Evolutionary conservation across 1,140 invertebrate species (phyloP).

Genomic region (Paraescarpia echinospica): DNA sequence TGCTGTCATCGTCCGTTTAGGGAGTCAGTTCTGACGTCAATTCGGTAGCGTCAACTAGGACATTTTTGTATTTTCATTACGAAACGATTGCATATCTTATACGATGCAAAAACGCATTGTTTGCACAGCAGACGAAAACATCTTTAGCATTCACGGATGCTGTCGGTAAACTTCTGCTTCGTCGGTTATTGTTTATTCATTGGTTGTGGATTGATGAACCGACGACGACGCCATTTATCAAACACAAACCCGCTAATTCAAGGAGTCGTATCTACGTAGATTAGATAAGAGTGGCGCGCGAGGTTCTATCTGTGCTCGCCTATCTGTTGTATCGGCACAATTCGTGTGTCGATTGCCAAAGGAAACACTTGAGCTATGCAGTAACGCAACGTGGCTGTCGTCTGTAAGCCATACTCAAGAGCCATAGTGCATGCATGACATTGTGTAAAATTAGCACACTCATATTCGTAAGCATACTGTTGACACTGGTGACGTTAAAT

Average conservation of each 20-base stretch:
- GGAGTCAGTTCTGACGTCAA: not conserved
- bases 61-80: not conserved
- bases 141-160: not conserved
- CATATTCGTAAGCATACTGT: not conserved
- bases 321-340: not conserved
- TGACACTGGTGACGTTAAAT: not conserved
- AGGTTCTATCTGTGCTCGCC: not conserved
- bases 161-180: not conserved
- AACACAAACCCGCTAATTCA: not conserved
- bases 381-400: not conserved
- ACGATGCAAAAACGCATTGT: not conserved
- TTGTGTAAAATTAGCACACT: not conserved
- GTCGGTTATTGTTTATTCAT: not conserved
- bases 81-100: not conserved
- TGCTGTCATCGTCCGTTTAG: not conserved
- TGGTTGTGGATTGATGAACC: not conserved
- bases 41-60: not conserved
- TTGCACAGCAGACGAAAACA: not conserved
- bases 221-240: not conserved
- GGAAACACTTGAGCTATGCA: not conserved
- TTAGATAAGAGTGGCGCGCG: not conserved
- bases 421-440: not conserved
- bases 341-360: not conserved
- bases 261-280: not conserved
- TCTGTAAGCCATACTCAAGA: not conserved